These are phyloP conservation scores for Salminus brasiliensis DNA, from an alignment of 2,113 vertebrate species.

Conservation along the genomic window DNA sequence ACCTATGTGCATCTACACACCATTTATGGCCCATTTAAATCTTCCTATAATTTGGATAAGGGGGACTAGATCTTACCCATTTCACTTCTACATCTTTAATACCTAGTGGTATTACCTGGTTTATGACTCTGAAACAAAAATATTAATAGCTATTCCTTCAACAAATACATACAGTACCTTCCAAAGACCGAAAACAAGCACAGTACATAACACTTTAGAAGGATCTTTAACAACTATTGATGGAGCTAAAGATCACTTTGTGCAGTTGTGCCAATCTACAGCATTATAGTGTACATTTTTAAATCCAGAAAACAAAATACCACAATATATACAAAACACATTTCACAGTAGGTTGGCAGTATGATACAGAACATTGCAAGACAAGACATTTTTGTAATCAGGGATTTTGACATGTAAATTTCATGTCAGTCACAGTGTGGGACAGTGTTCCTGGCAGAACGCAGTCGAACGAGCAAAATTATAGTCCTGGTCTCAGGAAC, in stretches of 20 bases:
- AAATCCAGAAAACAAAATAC: not conserved
- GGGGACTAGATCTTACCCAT: not conserved
- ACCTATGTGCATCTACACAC: not conserved
- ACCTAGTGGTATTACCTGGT: no score
- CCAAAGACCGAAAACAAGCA: not conserved
- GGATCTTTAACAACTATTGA: not conserved
- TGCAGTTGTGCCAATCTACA: not conserved
- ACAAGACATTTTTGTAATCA: not conserved
- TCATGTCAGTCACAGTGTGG: conserved; percentile 16
- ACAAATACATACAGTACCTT: not conserved
- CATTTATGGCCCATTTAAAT: not conserved
- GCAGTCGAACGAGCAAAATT: not conserved
- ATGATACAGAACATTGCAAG: not conserved
- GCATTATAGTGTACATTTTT: not conserved
- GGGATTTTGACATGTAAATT: not conserved
- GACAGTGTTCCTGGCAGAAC: not conserved
- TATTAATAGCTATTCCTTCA: not conserved
- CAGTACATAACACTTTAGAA: not conserved
- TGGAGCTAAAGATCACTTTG: not conserved
- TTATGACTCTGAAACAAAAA: not conserved
- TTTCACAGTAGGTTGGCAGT: not conserved
- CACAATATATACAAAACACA: not conserved
- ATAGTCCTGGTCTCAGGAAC: not conserved
- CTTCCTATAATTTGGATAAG: not conserved
- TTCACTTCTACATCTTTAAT: no score